Conservation (phyloP, 1,140 invertebrate species). For the Gonioctena quinquepunctata region DNA sequence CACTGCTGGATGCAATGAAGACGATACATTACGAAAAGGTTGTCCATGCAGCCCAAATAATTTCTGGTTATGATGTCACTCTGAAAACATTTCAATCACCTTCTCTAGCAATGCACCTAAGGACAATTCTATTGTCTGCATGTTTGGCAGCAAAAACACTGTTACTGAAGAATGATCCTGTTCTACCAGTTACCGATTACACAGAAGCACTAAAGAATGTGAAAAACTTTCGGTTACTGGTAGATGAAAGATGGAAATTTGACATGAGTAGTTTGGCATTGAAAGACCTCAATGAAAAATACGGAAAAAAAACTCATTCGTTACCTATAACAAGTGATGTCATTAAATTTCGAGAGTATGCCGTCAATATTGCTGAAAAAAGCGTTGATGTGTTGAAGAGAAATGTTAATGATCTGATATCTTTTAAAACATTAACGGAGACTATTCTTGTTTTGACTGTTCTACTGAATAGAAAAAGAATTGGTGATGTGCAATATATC, state of each 20-base stretch:
- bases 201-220: slow-evolving; percentile 25
- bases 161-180: slow-evolving; percentile 21
- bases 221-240: slow-evolving; percentile 21
- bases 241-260: slow-evolving; percentile 25
- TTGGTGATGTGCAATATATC: slow-evolving; percentile 31
- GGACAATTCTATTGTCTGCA: slow-evolving; percentile 20
- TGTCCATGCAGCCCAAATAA: slow-evolving; percentile 9
- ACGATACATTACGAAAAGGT: slow-evolving; percentile 13
- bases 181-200: slow-evolving; percentile 20
- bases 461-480: slow-evolving; percentile 32
- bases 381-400: slow-evolving; percentile 15
- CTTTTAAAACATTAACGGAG: slow-evolving; percentile 28
- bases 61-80: slow-evolving; percentile 18
- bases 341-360: slow-evolving; percentile 22
- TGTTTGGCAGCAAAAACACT: slow-evolving; percentile 14
- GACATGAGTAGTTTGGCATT: slow-evolving; percentile 29
- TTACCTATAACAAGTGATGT: slow-evolving; percentile 21
- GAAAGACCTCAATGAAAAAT: slow-evolving; percentile 31
- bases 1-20: slow-evolving; percentile 10
- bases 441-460: slow-evolving; percentile 29
- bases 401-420: slow-evolving; percentile 8
- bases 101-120: slow-evolving; percentile 26
- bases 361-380: slow-evolving; percentile 6
- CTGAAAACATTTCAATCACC: slow-evolving; percentile 25
- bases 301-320: slow-evolving; percentile 10